Conservation (phyloP, 1,140 invertebrate species). For the Bombus pyrosoma region DNA sequence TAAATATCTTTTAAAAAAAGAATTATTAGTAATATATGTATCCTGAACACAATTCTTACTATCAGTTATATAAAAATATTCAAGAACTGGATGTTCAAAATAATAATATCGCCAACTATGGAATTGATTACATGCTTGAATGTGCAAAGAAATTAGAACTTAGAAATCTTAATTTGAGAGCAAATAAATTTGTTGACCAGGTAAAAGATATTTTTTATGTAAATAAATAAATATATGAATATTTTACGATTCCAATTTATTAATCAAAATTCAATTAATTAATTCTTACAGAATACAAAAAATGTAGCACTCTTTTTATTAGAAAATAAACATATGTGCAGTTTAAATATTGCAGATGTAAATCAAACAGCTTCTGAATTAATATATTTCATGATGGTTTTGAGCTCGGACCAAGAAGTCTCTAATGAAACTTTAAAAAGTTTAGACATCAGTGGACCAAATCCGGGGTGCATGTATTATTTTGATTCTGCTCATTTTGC, state of each 20-base stretch:
- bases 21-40: background rate
- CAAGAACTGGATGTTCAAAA: slow-evolving; percentile 83
- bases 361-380: slow-evolving; percentile 82
- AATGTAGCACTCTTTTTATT: slow-evolving; percentile 80
- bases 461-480: slow-evolving; percentile 73
- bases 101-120: slow-evolving; percentile 80
- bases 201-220: slow-evolving; percentile 60
- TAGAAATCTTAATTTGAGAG: slow-evolving; percentile 81
- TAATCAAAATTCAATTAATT: slow-evolving; percentile 1
- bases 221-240: background rate
- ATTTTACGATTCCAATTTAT: slow-evolving; percentile 22
- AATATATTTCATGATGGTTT: slow-evolving; percentile 78
- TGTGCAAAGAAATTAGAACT: slow-evolving; percentile 78
- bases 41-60: slow-evolving; percentile 42
- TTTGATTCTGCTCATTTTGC: slow-evolving; percentile 73
- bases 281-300: slow-evolving; percentile 76
- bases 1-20: background rate
- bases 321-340: slow-evolving; percentile 79
- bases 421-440: slow-evolving; percentile 79
- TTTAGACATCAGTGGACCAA: slow-evolving; percentile 83
- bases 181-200: slow-evolving; percentile 82
- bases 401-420: slow-evolving; percentile 76
- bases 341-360: slow-evolving; percentile 83
- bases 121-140: slow-evolving; percentile 76
- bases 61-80: slow-evolving; percentile 72